Percentiles rank a stretch among this genome's conserved stretches.
phyloP scores from a whole-genome alignment of 2,797 vertebrate species.

The Malurus splendens region DNA sequence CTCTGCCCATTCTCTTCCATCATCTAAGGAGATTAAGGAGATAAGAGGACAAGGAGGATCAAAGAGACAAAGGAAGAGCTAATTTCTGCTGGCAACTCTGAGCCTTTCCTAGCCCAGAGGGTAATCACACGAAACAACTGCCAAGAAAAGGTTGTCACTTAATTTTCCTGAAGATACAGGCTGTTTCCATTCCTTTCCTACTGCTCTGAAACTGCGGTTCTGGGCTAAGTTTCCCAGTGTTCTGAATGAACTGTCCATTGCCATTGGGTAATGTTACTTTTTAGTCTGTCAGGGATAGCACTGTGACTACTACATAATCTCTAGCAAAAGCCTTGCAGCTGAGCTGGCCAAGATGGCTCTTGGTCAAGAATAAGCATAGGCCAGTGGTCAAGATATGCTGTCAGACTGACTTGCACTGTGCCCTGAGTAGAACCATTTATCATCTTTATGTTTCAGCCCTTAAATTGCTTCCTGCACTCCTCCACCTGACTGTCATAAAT shows the following conservation, averaged over 20 bases:
- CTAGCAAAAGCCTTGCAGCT: not conserved
- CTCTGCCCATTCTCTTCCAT: not conserved
- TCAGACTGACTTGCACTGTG: not conserved
- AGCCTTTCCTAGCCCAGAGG: not conserved
- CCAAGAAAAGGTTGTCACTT: not conserved
- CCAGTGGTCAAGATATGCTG: not conserved
- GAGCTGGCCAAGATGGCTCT: not conserved
- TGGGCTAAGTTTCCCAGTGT: not conserved
- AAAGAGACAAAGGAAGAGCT: not conserved
- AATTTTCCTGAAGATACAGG: not conserved
- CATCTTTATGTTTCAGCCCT: not conserved
- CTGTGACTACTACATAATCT: not conserved
- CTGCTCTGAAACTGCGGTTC: not conserved
- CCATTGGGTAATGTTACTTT: not conserved
- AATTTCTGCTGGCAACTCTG: not conserved
- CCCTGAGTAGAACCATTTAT: not conserved
- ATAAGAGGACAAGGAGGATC: not conserved
- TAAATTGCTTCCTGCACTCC: not conserved
- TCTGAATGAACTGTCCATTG: not conserved
- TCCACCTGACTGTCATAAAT: not conserved
- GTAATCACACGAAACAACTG: not conserved
- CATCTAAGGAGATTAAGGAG: not conserved
- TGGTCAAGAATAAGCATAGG: not conserved
- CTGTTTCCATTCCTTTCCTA: not conserved
- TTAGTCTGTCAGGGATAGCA: not conserved